Percentiles rank a stretch among this genome's conserved stretches.
Evolutionary conservation across 2,797 vertebrate species (phyloP).

Genomic region (Acropternis orthonyx): DNA sequence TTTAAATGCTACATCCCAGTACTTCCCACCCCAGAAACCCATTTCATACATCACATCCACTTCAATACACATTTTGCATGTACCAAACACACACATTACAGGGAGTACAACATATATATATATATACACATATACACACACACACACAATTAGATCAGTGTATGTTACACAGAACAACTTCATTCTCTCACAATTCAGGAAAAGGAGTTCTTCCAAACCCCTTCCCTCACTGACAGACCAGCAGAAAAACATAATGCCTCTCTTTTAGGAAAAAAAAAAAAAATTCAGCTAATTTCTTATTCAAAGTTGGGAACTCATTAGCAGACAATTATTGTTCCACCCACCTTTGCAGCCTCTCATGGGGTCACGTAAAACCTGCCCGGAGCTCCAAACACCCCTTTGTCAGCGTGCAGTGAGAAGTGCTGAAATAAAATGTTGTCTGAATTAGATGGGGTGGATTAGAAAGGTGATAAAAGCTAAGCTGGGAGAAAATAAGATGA

Average conservation of each 20-base stretch:
- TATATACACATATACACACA: not conserved
- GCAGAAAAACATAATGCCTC: not conserved
- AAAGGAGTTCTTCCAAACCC: not conserved
- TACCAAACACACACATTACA: not conserved
- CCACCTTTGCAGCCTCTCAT: not conserved
- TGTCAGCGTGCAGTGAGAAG: not conserved
- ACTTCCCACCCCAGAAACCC: not conserved
- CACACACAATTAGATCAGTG: not conserved
- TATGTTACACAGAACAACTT: not conserved
- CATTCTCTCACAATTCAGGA: not conserved
- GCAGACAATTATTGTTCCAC: not conserved
- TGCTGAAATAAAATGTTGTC: not conserved
- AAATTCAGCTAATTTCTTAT: not conserved
- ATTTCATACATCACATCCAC: not conserved
- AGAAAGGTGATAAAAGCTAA: conserved; percentile 42
- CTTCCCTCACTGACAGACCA: not conserved
- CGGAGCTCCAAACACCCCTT: not conserved
- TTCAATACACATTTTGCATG: not conserved
- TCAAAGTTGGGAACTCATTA: not conserved
- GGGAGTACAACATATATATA: rapidly evolving
- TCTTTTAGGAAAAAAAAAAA: not conserved
- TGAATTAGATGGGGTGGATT: conserved; percentile 6
- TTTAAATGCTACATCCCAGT: not conserved
- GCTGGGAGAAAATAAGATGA: conserved; percentile 18
- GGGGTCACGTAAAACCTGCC: not conserved